These are phyloP conservation scores for Cyrtodaria siliqua DNA, from an alignment of 2,888 invertebrate genomes.

Conservation along the genomic window DNA sequence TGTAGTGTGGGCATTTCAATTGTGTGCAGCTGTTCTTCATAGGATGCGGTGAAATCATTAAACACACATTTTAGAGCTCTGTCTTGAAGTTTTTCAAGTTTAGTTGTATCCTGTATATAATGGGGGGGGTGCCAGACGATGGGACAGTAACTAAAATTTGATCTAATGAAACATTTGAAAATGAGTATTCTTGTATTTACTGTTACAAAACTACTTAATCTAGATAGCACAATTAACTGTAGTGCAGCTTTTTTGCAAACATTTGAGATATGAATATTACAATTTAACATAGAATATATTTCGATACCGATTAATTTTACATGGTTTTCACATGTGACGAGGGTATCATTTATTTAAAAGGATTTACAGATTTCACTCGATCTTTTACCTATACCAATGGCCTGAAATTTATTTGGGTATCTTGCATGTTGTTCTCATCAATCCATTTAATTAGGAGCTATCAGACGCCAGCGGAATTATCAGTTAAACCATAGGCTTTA, in stretches of 20 bases:
- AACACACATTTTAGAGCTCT: constrained; percentile 15
- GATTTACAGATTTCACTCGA: background rate
- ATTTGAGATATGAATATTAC: constrained; percentile 3
- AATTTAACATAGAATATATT: background rate
- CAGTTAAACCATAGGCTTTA: too few species aligned
- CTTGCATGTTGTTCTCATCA: background rate
- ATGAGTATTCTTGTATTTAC: background rate
- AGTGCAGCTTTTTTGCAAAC: constrained; percentile 10
- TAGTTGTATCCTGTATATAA: constrained; percentile 4
- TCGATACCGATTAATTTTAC: background rate
- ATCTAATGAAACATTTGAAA: constrained; percentile 7
- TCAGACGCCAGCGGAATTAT: background rate
- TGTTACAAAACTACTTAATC: constrained; percentile 11
- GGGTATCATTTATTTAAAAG: background rate
- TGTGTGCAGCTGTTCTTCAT: background rate
- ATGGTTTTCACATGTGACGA: too few species aligned
- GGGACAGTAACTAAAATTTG: constrained; percentile 18
- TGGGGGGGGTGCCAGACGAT: constrained; percentile 16
- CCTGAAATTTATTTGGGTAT: background rate
- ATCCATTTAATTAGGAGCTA: background rate
- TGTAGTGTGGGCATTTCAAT: background rate
- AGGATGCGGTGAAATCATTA: too few species aligned
- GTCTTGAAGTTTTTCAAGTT: constrained; percentile 20
- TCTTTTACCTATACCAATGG: background rate
- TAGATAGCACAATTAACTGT: constrained; percentile 13